Conservation (phyloP, 2,113 vertebrate species). For the Alligator sinensis region DNA sequence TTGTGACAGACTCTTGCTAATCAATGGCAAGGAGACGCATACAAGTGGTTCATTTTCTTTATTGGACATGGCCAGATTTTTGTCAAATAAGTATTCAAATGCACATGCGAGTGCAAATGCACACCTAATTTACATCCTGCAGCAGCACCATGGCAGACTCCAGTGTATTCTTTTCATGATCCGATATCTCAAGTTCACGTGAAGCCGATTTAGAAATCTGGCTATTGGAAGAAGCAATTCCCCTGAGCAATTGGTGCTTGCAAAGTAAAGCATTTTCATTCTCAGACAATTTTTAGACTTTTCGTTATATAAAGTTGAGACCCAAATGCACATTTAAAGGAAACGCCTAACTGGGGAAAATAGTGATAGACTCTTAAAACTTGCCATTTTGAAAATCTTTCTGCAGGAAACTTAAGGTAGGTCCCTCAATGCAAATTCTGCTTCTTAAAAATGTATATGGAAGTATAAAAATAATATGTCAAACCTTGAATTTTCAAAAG, state of each 20-base stretch:
- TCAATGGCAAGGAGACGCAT: neutral
- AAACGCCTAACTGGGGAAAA: neutral
- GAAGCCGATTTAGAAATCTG: neutral
- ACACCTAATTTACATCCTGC: neutral
- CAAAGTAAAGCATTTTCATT: neutral
- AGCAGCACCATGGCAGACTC: neutral
- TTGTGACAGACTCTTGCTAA: neutral
- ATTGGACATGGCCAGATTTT: neutral
- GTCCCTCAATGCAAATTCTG: neutral
- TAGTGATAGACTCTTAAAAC: neutral
- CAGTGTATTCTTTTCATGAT: neutral
- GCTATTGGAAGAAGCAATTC: neutral
- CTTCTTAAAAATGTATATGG: neutral
- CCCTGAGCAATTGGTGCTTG: neutral
- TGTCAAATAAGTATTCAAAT: neutral
- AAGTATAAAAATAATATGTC: neutral
- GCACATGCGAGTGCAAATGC: neutral
- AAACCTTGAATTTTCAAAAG: neutral
- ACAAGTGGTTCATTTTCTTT: accelerated
- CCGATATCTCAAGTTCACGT: neutral
- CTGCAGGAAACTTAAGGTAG: too few species aligned
- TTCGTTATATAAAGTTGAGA: neutral
- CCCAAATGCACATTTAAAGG: neutral
- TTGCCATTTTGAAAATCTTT: too few species aligned
- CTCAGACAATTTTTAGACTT: neutral